Conservation (phyloP, 2,113 vertebrate genomes). For the Ptyas mucosa region DNA sequence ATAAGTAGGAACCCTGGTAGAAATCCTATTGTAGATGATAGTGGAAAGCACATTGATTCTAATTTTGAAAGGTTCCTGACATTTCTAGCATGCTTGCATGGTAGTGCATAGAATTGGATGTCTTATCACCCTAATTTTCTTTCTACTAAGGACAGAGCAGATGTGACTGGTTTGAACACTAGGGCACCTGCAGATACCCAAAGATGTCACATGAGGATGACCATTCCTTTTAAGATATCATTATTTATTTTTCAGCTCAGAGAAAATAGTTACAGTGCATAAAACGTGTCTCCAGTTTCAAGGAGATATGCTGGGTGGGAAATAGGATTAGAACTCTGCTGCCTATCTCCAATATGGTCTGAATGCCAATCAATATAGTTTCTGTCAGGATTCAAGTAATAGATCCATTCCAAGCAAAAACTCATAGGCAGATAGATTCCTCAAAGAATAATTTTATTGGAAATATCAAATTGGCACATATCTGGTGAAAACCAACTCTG, state of each 20-base stretch:
- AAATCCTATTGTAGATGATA: neutral
- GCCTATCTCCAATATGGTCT: neutral
- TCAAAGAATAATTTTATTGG: too few species aligned
- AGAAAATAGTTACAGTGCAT: neutral
- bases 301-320: neutral
- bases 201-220: neutral
- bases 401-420: too few species aligned
- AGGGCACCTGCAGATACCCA: neutral
- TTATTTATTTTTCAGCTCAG: neutral
- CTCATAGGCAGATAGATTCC: too few species aligned
- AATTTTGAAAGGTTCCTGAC: neutral
- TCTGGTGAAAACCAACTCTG: too few species aligned
- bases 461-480: too few species aligned
- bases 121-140: neutral
- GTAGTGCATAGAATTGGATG: neutral
- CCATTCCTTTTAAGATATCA: neutral
- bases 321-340: neutral
- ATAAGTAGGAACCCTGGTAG: neutral
- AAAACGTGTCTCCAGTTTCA: neutral
- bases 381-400: too few species aligned
- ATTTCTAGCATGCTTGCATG: neutral
- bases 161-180: neutral
- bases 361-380: slow-evolving; percentile 1
- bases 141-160: neutral
- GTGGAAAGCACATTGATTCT: neutral